Evolutionary conservation across 2,113 vertebrate genomes (phyloP), one percentile per base, ranked within the genome.

Genomic region (Eonycteris spelaea): DNA sequence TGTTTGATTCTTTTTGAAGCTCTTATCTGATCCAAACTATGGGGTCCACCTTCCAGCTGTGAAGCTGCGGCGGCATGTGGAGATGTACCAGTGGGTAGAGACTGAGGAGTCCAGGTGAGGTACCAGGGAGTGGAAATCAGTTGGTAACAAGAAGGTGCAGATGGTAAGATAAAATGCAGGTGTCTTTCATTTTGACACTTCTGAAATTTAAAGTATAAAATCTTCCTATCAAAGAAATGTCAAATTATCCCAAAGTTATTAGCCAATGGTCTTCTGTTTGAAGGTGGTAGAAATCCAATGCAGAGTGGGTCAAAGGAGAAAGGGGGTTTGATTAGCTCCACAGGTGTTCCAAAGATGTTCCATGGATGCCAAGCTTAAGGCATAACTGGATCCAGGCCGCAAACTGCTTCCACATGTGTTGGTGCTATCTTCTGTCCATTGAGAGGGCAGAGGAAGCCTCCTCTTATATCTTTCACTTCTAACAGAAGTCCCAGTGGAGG

Each of bases 31-130:
- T 95, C 99, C 99, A 40, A 99, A 99, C 98, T 99, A 99, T 73
- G 99, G 98, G 22, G 98, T 99, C 88, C 98, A 97, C 67, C 98
- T 99, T 85, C 99, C 98, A 7, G 99, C 99, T 0, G 99, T 99
- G 98, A 99, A 99, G 94, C 98, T 99, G 80, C 99, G 99, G 92
- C 99, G 99, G 74, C 98, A 99, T 0, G 99, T 99, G 97, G 99
- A 99, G 98, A 99, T 99, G 99, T 99, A 99, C 96, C 99, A 99
- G 92, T 99, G 99, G 99, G 99, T 99, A 83, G 99, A 99, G 89
- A 98, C 99, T 33, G 98, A 98, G 70, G 99, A 99, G 35, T 99
- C 99, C 96, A 99, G 93, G 99, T 99, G 92, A 99, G 99, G 97
- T 21, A 2, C 71, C 26, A 0, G 38, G 67, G 59, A 38, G 2